These are phyloP conservation scores for Oncorhynchus keta DNA, from an alignment of 2,113 vertebrate species.

Conservation along the genomic window DNA sequence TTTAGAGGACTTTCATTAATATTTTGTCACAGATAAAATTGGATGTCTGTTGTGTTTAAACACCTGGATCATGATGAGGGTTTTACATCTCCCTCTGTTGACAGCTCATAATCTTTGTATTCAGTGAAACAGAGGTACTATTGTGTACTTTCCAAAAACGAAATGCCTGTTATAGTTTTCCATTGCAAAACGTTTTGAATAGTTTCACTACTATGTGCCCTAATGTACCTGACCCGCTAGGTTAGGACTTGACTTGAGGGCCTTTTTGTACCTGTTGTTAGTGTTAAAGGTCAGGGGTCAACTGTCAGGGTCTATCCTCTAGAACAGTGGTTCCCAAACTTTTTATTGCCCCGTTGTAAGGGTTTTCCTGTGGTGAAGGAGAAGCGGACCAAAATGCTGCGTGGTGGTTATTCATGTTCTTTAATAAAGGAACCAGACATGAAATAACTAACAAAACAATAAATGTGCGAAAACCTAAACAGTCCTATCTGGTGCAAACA, in stretches of 20 bases:
- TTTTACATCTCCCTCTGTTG: slow-evolving; percentile 30
- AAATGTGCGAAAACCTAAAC: too few species aligned
- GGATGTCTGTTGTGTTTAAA: slow-evolving; percentile 88
- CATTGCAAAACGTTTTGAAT: not conserved
- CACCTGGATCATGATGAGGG: slow-evolving; percentile 72
- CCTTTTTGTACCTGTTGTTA: slow-evolving; percentile 35
- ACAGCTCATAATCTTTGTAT: slow-evolving; percentile 27
- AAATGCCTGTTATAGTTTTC: not conserved
- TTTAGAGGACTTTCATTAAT: slow-evolving; percentile 98
- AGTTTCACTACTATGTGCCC: not conserved
- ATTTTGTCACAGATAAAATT: slow-evolving; percentile 89
- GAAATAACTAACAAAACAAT: too few species aligned
- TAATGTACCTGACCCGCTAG: slow-evolving; percentile 49
- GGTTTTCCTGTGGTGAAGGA: too few species aligned
- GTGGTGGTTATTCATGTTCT: too few species aligned
- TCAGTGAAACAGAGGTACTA: not conserved
- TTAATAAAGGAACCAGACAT: too few species aligned
- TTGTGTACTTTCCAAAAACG: not conserved
- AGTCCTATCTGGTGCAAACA: too few species aligned
- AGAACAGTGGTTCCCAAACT: slow-evolving; percentile 14
- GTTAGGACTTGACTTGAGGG: slow-evolving; percentile 38
- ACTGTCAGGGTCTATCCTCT: slow-evolving; percentile 55
- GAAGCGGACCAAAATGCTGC: too few species aligned
- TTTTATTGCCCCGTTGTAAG: too few species aligned
- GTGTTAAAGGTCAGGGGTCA: slow-evolving; percentile 66